A percentile compares a stretch with the other conserved stretches of the same genome.
phyloP scores from a whole-genome alignment of 2,797 vertebrate genomes.

The Anomalospiza imberbis region DNA sequence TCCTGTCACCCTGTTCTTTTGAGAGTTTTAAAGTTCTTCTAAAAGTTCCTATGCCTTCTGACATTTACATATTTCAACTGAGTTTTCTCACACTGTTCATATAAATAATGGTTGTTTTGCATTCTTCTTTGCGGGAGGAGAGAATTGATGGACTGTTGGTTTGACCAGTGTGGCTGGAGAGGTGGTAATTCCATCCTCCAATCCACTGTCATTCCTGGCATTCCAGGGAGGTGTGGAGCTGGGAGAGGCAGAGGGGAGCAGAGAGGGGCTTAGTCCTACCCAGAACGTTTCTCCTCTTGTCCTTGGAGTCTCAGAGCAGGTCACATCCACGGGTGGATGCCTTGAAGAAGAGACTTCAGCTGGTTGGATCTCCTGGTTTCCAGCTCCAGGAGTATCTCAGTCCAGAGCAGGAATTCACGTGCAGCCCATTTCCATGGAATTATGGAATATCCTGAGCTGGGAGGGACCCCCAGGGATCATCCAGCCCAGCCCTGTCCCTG shows the following conservation, averaged over 20 bases:
- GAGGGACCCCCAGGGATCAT: neutral
- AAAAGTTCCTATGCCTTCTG: too few relatives aligned
- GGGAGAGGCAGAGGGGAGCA: neutral
- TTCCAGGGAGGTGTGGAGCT: neutral
- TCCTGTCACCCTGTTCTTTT: too few relatives aligned
- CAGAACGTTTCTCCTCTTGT: rapidly evolving
- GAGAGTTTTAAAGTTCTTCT: too few relatives aligned
- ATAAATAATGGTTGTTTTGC: too few relatives aligned
- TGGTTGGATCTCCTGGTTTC: neutral
- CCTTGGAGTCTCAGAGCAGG: neutral
- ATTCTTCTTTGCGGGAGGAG: too few relatives aligned
- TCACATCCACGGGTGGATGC: rapidly evolving
- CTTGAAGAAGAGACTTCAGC: neutral
- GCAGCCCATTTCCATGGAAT: neutral
- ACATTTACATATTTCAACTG: too few relatives aligned
- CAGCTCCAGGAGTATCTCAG: neutral
- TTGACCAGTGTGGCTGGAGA: too few relatives aligned
- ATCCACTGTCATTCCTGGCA: neutral
- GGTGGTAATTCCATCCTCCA: too few relatives aligned
- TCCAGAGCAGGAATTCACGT: rapidly evolving
- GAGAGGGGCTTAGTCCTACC: neutral
- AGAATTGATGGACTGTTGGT: too few relatives aligned
- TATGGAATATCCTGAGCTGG: neutral
- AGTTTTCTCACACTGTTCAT: too few relatives aligned
- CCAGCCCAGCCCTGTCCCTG: rapidly evolving